Evolutionary conservation across 2,888 invertebrate genomes (phyloP).

Genomic region (Caenorhabditis plicata): DNA sequence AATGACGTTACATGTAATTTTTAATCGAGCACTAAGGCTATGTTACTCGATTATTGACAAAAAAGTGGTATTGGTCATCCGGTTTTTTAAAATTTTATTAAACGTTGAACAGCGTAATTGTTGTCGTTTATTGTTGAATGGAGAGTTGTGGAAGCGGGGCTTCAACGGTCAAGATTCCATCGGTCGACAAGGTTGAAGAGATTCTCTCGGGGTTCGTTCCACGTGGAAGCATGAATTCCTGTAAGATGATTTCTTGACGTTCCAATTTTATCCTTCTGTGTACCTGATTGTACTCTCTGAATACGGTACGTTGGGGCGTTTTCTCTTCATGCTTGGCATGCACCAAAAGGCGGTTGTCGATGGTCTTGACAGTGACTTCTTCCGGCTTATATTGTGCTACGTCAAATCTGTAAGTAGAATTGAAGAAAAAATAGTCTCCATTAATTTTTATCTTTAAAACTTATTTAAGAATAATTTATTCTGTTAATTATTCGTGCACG

Average conservation of each 20-base stretch:
- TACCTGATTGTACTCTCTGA: constrained; percentile 87
- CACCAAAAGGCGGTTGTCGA: constrained; percentile 84
- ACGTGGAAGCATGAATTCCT: constrained; percentile 89
- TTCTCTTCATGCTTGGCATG: constrained; percentile 98
- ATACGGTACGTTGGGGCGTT: constrained; percentile 90
- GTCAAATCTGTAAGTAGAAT: too few species aligned
- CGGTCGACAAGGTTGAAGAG: constrained; percentile 90
- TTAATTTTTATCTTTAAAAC: constrained; percentile 8
- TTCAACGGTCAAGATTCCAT: constrained; percentile 93
- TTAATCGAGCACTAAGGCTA: too few species aligned
- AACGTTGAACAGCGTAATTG: too few species aligned
- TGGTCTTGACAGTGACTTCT: constrained; percentile 91
- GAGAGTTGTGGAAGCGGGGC: constrained; percentile 80
- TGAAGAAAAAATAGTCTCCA: constrained; percentile 9
- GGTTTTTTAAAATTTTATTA: too few species aligned
- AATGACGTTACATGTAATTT: too few species aligned
- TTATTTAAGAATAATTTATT: background rate
- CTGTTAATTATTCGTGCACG: too few species aligned
- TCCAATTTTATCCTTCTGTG: background rate
- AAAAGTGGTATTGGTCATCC: too few species aligned
- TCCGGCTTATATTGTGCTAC: constrained; percentile 92
- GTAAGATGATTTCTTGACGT: constrained; percentile 7
- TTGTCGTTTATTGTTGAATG: constrained; percentile 51
- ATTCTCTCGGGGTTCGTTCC: constrained; percentile 94
- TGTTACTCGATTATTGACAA: too few species aligned